Evolutionary conservation across 2,888 invertebrate species (phyloP).

Genomic region (Eudasyphora cyanicolor): DNA sequence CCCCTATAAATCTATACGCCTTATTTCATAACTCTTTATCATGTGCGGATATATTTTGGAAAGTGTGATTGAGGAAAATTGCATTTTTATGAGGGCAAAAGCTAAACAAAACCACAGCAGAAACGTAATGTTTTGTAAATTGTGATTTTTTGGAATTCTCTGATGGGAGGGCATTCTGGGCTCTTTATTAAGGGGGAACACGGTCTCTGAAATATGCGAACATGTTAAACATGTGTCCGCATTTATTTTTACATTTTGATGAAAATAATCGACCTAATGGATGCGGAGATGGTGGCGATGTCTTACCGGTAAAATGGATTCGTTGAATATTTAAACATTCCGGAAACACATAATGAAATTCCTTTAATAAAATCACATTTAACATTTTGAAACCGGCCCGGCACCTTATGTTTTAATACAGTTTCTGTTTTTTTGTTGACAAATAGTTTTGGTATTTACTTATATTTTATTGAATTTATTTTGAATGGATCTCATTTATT

Average conservation of each 20-base stretch:
- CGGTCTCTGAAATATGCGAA: conserved; percentile 49
- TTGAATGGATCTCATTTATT: too few relatives aligned
- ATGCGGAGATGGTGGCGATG: not conserved
- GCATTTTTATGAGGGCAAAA: conserved; percentile 48
- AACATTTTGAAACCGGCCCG: too few relatives aligned
- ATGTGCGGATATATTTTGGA: not conserved
- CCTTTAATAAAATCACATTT: conserved; percentile 2
- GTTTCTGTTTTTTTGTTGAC: too few relatives aligned
- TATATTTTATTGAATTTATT: too few relatives aligned
- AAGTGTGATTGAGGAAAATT: conserved; percentile 39
- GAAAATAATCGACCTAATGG: conserved; percentile 44
- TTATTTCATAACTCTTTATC: not conserved
- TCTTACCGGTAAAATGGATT: not conserved
- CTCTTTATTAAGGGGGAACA: conserved; percentile 24
- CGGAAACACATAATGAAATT: not conserved
- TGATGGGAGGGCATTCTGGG: conserved; percentile 43
- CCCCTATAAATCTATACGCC: too few relatives aligned
- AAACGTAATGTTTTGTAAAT: conserved; percentile 30
- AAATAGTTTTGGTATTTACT: too few relatives aligned
- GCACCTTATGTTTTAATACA: too few relatives aligned
- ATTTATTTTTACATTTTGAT: conserved; percentile 1
- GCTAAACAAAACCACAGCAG: conserved; percentile 1
- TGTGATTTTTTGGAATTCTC: conserved; percentile 41
- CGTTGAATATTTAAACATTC: not conserved
- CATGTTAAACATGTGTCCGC: conserved; percentile 45